Conservation (phyloP, 2,888 invertebrate genomes). For the Ophion ventricosus region DNA sequence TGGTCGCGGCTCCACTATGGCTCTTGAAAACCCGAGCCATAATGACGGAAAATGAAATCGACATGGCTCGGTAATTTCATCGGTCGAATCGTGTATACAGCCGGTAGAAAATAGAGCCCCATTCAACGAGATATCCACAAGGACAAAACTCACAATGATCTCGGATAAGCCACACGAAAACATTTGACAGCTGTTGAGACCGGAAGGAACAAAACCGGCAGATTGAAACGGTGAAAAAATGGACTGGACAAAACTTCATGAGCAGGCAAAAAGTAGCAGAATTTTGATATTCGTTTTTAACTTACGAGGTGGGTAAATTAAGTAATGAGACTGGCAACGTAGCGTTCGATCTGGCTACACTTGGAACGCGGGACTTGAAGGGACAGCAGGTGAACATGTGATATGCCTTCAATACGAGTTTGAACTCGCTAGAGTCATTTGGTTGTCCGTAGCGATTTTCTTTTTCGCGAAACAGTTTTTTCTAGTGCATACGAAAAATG, state of each 20-base stretch:
- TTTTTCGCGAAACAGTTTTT: too few species aligned
- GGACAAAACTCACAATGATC: conserved; percentile 7
- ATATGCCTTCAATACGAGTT: too few species aligned
- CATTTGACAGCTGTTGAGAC: background rate
- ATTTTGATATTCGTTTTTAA: too few species aligned
- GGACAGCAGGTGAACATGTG: too few species aligned
- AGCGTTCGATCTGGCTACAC: too few species aligned
- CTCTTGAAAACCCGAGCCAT: conserved; percentile 11
- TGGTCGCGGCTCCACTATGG: conserved; percentile 26
- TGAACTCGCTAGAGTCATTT: too few species aligned
- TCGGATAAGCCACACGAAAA: background rate
- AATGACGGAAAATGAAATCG: conserved; percentile 52
- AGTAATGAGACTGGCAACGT: too few species aligned
- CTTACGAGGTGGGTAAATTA: too few species aligned
- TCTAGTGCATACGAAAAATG: too few species aligned
- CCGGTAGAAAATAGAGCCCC: conserved; percentile 18
- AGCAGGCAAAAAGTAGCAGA: too few species aligned
- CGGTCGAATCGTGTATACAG: conserved; percentile 6
- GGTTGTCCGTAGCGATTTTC: too few species aligned
- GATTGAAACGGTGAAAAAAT: background rate
- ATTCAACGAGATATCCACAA: conserved; percentile 14
- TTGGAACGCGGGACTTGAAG: too few species aligned
- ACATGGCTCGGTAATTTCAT: conserved; percentile 46
- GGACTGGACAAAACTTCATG: background rate
- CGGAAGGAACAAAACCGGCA: conserved; percentile 16